A percentile compares a stretch with the other conserved stretches of the same genome.
phyloP scores from a whole-genome alignment of 2,888 invertebrate species.

The Lydus trimaculatus region DNA sequence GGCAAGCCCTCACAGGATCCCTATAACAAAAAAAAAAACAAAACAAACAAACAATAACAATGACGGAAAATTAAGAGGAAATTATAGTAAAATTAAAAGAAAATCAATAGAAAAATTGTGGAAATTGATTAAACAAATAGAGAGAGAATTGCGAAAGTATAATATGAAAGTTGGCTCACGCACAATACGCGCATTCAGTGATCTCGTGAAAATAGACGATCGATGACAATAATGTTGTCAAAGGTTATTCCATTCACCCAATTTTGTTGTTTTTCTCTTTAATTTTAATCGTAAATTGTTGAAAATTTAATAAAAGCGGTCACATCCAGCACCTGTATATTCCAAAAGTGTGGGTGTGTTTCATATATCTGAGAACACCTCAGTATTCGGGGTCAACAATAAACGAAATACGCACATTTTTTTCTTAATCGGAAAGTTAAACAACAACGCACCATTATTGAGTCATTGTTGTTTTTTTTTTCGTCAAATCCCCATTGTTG shows the following conservation, averaged over 20 bases:
- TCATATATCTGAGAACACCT: neutral
- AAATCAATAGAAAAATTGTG: neutral
- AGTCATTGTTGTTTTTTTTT: neutral
- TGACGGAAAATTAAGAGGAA: neutral
- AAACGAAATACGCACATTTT: neutral
- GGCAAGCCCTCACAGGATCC: conserved; percentile 42
- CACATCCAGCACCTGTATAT: neutral
- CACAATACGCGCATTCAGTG: neutral
- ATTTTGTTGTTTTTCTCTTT: neutral
- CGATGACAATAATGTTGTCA: neutral
- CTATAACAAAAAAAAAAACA: too few species aligned
- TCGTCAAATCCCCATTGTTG: neutral
- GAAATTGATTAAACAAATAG: neutral
- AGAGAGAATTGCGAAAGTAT: neutral
- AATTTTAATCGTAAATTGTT: neutral
- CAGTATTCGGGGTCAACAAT: neutral
- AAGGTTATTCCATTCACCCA: neutral
- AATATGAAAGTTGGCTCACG: neutral
- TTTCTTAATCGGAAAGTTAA: too few species aligned
- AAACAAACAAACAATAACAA: neutral
- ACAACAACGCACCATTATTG: neutral
- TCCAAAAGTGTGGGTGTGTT: neutral
- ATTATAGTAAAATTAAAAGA: too few species aligned
- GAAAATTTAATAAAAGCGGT: neutral
- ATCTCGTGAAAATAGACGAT: neutral